Evolutionary conservation across 2,797 vertebrate species (phyloP).

Genomic region (Malacoctenus gilli): DNA sequence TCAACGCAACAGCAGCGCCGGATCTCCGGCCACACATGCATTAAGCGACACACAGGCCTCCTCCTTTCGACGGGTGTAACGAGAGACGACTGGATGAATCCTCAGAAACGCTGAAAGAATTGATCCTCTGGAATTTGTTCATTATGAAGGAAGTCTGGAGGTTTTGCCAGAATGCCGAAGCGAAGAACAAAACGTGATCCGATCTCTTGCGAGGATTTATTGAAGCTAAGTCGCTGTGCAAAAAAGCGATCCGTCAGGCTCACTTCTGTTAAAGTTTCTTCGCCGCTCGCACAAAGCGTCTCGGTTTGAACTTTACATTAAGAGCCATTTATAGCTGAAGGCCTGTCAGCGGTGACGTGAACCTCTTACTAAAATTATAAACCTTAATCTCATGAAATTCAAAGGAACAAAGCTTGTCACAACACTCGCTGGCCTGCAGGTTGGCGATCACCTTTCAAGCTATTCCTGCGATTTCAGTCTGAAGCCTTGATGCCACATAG

Average conservation of each 20-base stretch:
- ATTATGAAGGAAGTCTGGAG: no score
- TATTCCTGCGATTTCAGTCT: constrained; percentile 15
- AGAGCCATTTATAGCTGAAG: background rate
- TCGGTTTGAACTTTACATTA: constrained; percentile 3
- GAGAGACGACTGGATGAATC: no score
- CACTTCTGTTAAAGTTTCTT: background rate
- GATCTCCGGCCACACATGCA: constrained; percentile 22
- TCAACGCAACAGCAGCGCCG: constrained; percentile 32
- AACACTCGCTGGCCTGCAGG: background rate
- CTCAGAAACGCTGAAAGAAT: no score
- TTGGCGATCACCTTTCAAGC: background rate
- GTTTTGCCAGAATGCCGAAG: no score
- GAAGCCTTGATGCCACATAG: constrained; percentile 1
- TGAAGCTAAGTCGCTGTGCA: no score
- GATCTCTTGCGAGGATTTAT: no score
- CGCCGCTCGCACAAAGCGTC: constrained; percentile 2
- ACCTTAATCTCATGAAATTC: background rate
- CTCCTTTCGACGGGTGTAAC: no score
- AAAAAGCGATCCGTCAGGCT: background rate
- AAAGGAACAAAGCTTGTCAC: background rate
- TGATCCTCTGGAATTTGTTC: no score
- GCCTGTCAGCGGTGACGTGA: no score
- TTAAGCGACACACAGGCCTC: no score
- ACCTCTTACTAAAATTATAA: background rate
- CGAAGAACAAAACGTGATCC: no score